These are phyloP conservation scores for Pyxicephalus adspersus DNA, from an alignment of 2,113 vertebrate genomes.

Conservation along the genomic window DNA sequence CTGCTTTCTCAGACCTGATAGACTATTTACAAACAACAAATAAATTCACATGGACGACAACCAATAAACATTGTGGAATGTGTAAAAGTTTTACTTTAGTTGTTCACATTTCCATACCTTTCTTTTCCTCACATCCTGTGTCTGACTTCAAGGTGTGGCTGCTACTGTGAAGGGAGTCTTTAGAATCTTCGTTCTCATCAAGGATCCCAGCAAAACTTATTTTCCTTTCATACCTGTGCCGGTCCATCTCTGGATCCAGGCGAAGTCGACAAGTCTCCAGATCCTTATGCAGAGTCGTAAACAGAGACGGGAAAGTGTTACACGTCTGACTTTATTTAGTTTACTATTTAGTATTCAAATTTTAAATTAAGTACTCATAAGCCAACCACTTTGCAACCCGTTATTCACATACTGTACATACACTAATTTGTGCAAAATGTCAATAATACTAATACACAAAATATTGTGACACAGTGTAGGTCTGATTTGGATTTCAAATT, in stretches of 20 bases:
- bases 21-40: background rate
- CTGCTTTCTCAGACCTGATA: too few species aligned
- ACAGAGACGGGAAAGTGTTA: background rate
- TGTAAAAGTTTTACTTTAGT: too few species aligned
- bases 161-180: slow-evolving; percentile 97
- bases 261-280: slow-evolving; percentile 91
- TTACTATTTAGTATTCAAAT: too few species aligned
- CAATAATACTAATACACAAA: too few species aligned
- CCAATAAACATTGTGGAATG: background rate
- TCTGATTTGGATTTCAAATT: too few species aligned
- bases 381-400: too few species aligned
- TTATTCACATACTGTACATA: too few species aligned
- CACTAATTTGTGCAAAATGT: too few species aligned
- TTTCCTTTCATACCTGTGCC: slow-evolving; percentile 97
- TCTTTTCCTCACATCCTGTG: slow-evolving; percentile 90
- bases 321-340: background rate
- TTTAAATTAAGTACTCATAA: too few species aligned
- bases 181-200: slow-evolving; percentile 92
- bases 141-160: slow-evolving; percentile 98
- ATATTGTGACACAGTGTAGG: too few species aligned
- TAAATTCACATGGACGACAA: background rate
- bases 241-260: slow-evolving; percentile 92
- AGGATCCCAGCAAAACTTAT: slow-evolving; percentile 98
- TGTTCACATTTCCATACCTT: slow-evolving; percentile 64
- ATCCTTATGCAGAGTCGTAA: slow-evolving; percentile 74